Percentiles rank a stretch among this genome's conserved stretches.
phyloP scores from a whole-genome alignment of 2,888 invertebrate genomes.

The Polymixis lichenea region DNA sequence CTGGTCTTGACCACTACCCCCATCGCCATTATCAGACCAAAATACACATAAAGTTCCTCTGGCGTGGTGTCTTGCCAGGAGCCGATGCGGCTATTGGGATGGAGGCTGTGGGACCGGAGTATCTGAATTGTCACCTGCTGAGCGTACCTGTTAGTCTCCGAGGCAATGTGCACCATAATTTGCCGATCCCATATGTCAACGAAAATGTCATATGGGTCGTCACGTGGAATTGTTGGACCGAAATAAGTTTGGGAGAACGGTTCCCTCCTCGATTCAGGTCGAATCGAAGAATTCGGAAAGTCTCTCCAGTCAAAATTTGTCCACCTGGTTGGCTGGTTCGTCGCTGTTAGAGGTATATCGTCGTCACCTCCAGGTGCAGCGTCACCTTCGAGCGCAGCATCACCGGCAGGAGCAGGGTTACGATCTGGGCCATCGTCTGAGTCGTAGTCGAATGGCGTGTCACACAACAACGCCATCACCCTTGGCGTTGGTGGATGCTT shows the following conservation, averaged over 20 bases:
- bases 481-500: no score
- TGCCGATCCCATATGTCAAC: conserved; percentile 63
- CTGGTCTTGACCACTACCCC: not conserved
- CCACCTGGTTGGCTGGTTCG: not conserved
- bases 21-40: not conserved
- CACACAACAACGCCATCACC: no score
- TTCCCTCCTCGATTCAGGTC: conserved; percentile 49
- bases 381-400: no score
- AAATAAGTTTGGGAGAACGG: conserved; percentile 45
- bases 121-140: not conserved
- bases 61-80: not conserved
- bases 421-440: not conserved
- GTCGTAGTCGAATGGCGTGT: not conserved
- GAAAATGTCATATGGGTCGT: conserved; percentile 60
- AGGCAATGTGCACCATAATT: conserved; percentile 63
- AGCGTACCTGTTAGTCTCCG: conserved; percentile 60
- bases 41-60: not conserved
- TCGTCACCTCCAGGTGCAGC: no score
- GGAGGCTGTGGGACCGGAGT: not conserved
- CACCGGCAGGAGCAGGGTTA: not conserved
- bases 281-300: conserved; percentile 36
- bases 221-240: conserved; percentile 54
- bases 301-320: not conserved
- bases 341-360: not conserved
- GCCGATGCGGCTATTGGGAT: not conserved